Percentiles rank a stretch among this genome's conserved stretches.
Evolutionary conservation across 2,113 vertebrate species (phyloP).

Genomic region (Ceyx melanurus): DNA sequence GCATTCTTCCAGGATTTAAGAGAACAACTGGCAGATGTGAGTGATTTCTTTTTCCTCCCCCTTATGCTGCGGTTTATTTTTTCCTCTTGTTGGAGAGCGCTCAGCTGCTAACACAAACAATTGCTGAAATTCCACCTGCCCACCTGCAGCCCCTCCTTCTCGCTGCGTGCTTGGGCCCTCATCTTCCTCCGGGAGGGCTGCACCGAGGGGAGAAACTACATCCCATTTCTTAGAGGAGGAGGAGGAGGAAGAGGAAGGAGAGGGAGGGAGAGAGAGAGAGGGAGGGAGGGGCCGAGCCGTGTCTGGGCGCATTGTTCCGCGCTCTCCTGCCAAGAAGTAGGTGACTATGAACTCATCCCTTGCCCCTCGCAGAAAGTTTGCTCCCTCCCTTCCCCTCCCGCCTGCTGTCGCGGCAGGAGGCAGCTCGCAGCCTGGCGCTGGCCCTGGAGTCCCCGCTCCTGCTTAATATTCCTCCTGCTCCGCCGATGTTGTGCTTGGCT

Average conservation of each 20-base stretch:
- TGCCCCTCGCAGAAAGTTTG: conserved; percentile 71
- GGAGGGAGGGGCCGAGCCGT: background rate
- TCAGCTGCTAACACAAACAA: conserved; percentile 36
- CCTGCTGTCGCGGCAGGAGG: conserved; percentile 43
- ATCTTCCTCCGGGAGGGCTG: conserved; percentile 1
- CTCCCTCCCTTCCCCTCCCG: conserved; percentile 36
- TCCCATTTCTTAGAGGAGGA: conserved; percentile 39
- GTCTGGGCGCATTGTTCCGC: conserved; percentile 42
- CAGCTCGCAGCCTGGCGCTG: conserved; percentile 64
- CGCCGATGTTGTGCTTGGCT: conserved; percentile 80
- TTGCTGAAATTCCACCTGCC: conserved; percentile 40
- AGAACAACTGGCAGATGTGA: conserved; percentile 44
- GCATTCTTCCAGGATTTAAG: background rate
- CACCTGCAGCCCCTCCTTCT: conserved; percentile 31
- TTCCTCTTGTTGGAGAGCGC: conserved; percentile 21
- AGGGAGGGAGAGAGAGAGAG: background rate
- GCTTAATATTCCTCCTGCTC: conserved; percentile 79
- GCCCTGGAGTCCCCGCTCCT: conserved; percentile 75
- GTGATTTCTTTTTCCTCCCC: conserved; percentile 36
- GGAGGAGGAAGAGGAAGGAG: conserved; percentile 1
- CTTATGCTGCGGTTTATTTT: conserved; percentile 29
- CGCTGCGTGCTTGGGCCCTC: background rate
- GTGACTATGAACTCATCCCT: conserved; percentile 43
- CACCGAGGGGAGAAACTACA: background rate
- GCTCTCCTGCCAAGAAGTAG: conserved; percentile 45